phyloP scores from a whole-genome alignment of 2,113 vertebrate species.

The Coturnix japonica region DNA sequence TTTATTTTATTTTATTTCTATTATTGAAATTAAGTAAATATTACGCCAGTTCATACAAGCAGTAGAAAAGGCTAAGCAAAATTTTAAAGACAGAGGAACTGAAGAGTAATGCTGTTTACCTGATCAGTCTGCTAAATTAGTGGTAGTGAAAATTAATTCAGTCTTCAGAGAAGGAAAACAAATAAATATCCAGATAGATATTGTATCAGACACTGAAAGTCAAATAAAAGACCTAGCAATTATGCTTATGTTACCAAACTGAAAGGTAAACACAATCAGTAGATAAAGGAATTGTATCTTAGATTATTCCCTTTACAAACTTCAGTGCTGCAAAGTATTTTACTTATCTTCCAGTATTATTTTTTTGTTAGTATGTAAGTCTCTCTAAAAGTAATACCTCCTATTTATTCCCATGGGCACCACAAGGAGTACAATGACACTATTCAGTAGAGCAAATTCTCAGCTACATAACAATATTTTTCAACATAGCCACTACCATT shows the following conservation, averaged over 20 bases:
- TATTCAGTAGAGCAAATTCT: too few species aligned
- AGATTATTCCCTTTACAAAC: not conserved
- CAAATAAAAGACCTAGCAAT: not conserved
- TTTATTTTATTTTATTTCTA: not conserved
- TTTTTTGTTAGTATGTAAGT: not conserved
- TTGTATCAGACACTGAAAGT: not conserved
- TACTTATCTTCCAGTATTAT: not conserved
- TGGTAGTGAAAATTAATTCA: not conserved
- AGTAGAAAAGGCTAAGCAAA: not conserved
- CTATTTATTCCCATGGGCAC: too few species aligned
- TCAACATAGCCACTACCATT: too few species aligned
- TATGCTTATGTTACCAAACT: not conserved
- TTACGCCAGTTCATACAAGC: fast-evolving
- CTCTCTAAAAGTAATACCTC: too few species aligned
- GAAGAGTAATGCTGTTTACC: not conserved
- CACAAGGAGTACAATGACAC: too few species aligned
- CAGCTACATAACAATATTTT: too few species aligned
- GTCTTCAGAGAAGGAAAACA: not conserved
- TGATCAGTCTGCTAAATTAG: not conserved
- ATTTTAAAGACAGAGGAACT: not conserved
- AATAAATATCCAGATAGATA: not conserved
- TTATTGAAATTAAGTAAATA: not conserved
- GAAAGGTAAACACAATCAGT: not conserved
- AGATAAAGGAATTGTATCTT: not conserved
- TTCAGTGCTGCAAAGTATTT: not conserved